A percentile compares a stretch with the other conserved stretches of the same genome.
phyloP scores from a whole-genome alignment of 2,888 invertebrate genomes.

The Synanthedon formicaeformis region DNA sequence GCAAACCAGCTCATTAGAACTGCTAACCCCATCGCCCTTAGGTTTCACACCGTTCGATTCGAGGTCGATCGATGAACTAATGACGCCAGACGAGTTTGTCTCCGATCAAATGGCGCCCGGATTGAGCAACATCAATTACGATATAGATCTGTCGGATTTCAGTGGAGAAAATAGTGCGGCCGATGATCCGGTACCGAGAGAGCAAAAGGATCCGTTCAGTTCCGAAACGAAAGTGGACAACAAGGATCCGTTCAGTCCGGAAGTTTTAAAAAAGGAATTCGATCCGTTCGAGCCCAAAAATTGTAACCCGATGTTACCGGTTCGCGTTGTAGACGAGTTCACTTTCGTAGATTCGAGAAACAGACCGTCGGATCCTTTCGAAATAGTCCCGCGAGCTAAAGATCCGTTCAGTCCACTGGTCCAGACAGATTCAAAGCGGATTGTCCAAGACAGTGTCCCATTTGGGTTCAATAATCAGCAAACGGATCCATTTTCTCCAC shows the following conservation, averaged over 20 bases:
- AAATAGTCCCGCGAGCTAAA: conserved; percentile 31
- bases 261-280: conserved; percentile 29
- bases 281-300: conserved; percentile 17
- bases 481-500: conserved; percentile 14
- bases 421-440: background rate
- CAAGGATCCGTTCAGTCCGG: conserved; percentile 51
- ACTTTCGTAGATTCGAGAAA: conserved; percentile 26
- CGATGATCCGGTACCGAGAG: conserved; percentile 55
- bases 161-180: conserved; percentile 79
- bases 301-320: conserved; percentile 15
- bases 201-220: conserved; percentile 68
- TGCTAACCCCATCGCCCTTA: conserved; percentile 71
- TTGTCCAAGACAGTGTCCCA: conserved; percentile 2
- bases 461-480: conserved; percentile 1
- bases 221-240: conserved; percentile 47
- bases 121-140: conserved; percentile 79
- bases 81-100: conserved; percentile 72
- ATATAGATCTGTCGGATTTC: conserved; percentile 80
- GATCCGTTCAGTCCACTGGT: conserved; percentile 16
- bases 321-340: conserved; percentile 2
- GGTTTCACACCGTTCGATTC: conserved; percentile 70
- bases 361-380: conserved; percentile 33
- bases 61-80: conserved; percentile 68
- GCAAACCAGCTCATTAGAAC: conserved; percentile 56
- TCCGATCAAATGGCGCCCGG: conserved; percentile 69